Conservation (phyloP, 1,140 invertebrate genomes). For the Carposina sasakii region DNA sequence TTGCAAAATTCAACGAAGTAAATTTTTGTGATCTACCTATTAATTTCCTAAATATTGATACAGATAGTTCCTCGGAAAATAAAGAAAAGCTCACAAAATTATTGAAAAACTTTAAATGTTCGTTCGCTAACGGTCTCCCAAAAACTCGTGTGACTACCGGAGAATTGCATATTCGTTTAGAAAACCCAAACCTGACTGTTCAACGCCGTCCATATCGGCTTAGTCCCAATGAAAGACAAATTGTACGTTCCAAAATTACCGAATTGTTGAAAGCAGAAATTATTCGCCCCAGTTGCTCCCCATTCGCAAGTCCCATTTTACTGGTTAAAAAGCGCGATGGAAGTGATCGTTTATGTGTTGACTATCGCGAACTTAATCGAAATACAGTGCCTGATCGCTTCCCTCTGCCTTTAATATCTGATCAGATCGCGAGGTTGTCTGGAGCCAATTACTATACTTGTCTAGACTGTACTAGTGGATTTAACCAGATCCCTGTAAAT, state of each 20-base stretch:
- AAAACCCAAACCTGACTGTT: conserved; percentile 6
- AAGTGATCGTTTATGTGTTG: conserved; percentile 26
- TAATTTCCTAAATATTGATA: background rate
- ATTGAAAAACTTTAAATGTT: background rate
- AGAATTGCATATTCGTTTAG: conserved; percentile 1
- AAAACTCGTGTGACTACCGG: background rate
- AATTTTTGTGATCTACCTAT: background rate
- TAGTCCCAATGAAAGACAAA: conserved; percentile 4
- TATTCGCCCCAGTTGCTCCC: conserved; percentile 16
- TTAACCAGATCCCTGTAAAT: conserved; percentile 59
- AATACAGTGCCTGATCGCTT: conserved; percentile 52
- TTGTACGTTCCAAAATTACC: conserved; percentile 3
- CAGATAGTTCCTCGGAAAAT: background rate
- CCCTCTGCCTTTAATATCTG: conserved; percentile 66
- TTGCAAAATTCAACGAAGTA: background rate
- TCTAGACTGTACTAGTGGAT: conserved; percentile 56
- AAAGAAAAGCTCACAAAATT: background rate
- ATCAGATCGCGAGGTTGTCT: conserved; percentile 42
- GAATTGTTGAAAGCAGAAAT: conserved; percentile 7
- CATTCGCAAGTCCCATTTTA: conserved; percentile 24
- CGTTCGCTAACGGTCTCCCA: background rate
- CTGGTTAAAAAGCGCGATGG: conserved; percentile 26
- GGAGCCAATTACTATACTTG: conserved; percentile 15
- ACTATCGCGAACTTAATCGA: conserved; percentile 61
- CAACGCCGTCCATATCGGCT: conserved; percentile 16